A percentile compares a stretch with the other conserved stretches of the same genome.
Evolutionary conservation across 2,888 invertebrate genomes (phyloP).

Genomic region (Lathronympha strigana): DNA sequence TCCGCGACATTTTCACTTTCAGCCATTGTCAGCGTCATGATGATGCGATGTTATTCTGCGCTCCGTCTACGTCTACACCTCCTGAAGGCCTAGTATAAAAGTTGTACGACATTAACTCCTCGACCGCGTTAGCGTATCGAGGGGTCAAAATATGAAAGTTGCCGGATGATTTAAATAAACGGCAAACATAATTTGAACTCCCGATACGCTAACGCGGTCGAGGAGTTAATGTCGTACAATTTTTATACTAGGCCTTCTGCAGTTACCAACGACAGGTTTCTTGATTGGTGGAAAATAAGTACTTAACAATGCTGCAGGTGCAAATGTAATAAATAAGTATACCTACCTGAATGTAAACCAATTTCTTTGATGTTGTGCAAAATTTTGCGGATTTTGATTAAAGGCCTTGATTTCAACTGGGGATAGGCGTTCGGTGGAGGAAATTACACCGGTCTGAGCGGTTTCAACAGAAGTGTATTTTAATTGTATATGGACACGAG

Average conservation of each 20-base stretch:
- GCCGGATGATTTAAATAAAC: no score
- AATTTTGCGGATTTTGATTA: constrained; percentile 1
- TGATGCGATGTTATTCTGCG: constrained; percentile 1
- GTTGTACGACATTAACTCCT: no score
- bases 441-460: constrained; percentile 8
- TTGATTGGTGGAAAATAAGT: constrained; percentile 46
- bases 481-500: constrained; percentile 22
- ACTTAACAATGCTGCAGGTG: constrained; percentile 46
- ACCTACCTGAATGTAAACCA: neutral
- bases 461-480: constrained; percentile 27
- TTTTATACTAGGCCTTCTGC: no score
- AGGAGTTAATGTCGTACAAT: no score
- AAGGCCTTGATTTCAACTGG: neutral
- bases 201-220: no score
- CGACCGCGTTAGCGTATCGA: no score
- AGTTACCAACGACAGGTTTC: constrained; percentile 45
- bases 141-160: no score
- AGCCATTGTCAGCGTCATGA: constrained; percentile 50
- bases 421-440: neutral
- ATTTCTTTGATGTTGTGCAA: neutral
- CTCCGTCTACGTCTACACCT: no score
- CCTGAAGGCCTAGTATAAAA: no score
- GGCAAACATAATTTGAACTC: no score
- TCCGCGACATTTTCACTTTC: constrained; percentile 56
- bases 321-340: no score